Evolutionary conservation across 2,797 vertebrate species (phyloP).

Genomic region (Phrynocephalus forsythii): DNA sequence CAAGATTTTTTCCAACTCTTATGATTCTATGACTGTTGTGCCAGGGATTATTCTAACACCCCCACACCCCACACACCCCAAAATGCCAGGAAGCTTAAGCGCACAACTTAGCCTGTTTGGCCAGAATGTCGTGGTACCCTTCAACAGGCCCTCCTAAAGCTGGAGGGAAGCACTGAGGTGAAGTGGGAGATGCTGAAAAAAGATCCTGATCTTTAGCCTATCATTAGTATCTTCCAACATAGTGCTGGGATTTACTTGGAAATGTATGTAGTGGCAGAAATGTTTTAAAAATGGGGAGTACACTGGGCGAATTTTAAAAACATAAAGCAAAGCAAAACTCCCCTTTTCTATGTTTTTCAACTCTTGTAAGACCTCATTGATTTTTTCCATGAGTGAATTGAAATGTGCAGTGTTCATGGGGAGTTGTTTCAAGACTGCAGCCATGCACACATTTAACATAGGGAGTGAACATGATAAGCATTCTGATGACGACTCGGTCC

Average conservation of each 20-base stretch:
- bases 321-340: background rate
- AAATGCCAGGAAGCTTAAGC: background rate
- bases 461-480: background rate
- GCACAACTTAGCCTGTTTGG: background rate
- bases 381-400: background rate
- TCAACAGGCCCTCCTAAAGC: background rate
- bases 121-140: background rate
- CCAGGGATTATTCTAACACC: background rate
- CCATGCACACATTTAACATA: background rate
- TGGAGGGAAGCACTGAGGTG: background rate
- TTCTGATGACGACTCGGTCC: background rate
- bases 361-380: background rate
- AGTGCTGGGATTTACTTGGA: conserved; percentile 13
- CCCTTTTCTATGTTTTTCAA: background rate
- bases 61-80: background rate
- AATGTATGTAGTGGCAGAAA: conserved; percentile 12
- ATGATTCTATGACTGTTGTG: background rate
- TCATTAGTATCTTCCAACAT: background rate
- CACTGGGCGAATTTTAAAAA: background rate
- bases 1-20: too few relatives aligned
- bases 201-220: conserved; percentile 2
- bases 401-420: background rate
- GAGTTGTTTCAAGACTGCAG: background rate
- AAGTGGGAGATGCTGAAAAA: background rate
- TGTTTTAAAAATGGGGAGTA: background rate